phyloP scores from a whole-genome alignment of 1,140 invertebrate genomes.

The Homalodisca vitripennis region DNA sequence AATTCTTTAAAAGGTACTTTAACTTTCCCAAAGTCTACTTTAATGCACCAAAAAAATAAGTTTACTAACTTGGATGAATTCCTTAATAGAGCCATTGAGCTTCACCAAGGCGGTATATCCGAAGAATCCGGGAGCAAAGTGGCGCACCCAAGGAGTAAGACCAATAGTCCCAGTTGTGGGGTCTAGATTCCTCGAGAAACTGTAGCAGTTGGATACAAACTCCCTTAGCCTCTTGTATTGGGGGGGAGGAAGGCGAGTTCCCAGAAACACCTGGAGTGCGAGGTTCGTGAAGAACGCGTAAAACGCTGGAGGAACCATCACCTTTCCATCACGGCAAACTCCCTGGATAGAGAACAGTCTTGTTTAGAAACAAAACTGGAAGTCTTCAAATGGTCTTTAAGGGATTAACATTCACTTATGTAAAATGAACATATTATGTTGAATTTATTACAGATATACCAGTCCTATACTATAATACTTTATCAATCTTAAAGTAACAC shows the following conservation, averaged over 20 bases:
- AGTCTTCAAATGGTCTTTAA: no score
- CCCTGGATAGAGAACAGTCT: no score
- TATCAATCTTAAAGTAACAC: no score
- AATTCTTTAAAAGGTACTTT: no score
- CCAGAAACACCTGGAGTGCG: background rate
- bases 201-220: background rate
- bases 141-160: conserved; percentile 24
- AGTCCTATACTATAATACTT: no score
- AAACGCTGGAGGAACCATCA: background rate
- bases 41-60: no score
- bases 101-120: conserved; percentile 3
- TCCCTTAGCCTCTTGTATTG: background rate
- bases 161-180: conserved; percentile 13
- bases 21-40: no score
- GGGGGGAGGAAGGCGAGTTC: background rate
- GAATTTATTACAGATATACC: no score
- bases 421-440: no score
- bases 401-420: no score
- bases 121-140: background rate
- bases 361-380: no score
- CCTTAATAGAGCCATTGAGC: background rate
- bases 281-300: conserved; percentile 2
- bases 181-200: background rate
- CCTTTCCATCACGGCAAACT: background rate
- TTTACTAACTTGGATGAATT: conserved; percentile 6